These are phyloP conservation scores for Podilymbus podiceps DNA, from an alignment of 2,113 vertebrate species.

Conservation along the genomic window DNA sequence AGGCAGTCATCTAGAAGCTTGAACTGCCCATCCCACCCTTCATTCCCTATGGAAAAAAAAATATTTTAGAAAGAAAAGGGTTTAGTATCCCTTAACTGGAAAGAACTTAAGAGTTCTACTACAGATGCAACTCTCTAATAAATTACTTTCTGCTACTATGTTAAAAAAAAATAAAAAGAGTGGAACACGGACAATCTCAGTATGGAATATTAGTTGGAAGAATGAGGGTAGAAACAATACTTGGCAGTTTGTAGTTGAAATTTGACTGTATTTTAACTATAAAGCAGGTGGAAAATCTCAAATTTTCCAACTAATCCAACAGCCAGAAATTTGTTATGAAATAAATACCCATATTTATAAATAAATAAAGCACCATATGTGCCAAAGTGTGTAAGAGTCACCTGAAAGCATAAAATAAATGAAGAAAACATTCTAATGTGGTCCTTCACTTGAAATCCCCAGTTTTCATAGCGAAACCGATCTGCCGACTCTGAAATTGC, in stretches of 20 bases:
- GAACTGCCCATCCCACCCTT: not conserved
- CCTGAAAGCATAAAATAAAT: not conserved
- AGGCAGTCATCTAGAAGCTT: not conserved
- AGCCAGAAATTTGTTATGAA: not conserved
- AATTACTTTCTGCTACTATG: not conserved
- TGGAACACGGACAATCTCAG: not conserved
- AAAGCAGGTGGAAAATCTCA: not conserved
- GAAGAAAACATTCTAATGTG: not conserved
- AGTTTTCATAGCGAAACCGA: not conserved
- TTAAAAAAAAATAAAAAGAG: not conserved
- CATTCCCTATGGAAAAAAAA: not conserved
- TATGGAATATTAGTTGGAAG: not conserved
- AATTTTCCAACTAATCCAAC: not conserved
- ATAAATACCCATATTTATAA: not conserved
- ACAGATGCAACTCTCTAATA: not conserved
- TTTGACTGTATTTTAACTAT: not conserved
- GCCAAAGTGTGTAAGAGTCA: not conserved
- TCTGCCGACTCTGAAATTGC: not conserved
- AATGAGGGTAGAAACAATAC: not conserved
- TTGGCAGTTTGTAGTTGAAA: not conserved
- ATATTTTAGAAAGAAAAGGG: not conserved
- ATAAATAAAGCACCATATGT: not conserved
- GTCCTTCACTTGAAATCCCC: not conserved
- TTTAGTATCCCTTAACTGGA: conserved; percentile 8
- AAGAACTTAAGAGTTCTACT: not conserved